Conservation (phyloP, 2,888 invertebrate species). For the Dyspetes luteomarginatus region DNA sequence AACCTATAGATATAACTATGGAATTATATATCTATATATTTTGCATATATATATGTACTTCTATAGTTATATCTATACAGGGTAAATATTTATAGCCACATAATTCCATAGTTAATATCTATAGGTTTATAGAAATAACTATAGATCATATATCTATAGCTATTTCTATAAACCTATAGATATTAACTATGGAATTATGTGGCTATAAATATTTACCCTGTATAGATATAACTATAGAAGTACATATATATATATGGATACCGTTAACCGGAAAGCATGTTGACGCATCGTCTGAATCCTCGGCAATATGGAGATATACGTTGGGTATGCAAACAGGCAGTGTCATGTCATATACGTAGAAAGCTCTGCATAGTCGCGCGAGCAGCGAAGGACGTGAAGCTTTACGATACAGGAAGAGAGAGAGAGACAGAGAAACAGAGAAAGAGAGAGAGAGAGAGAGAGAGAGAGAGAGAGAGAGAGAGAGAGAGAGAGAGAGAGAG, state of each 20-base stretch:
- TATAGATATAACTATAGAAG: not conserved
- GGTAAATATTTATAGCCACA: too few species aligned
- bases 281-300: constrained; percentile 66
- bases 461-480: too few species aligned
- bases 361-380: constrained; percentile 52
- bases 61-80: not conserved
- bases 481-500: too few species aligned
- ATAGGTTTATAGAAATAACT: too few species aligned
- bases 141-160: too few species aligned
- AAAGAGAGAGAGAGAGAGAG: too few species aligned
- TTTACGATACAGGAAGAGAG: constrained; percentile 49
- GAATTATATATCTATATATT: too few species aligned
- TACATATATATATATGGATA: not conserved
- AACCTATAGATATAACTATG: too few species aligned
- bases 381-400: too few species aligned
- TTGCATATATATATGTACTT: not conserved
- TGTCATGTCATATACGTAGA: constrained; percentile 34
- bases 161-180: too few species aligned
- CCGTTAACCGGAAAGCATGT: constrained; percentile 52
- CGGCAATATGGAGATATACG: constrained; percentile 50
- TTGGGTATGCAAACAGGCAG: constrained; percentile 68
- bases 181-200: too few species aligned
- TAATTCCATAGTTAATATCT: too few species aligned
- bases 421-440: not conserved
- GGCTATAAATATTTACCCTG: not conserved